phyloP scores from a whole-genome alignment of 2,113 vertebrate genomes.

The Hylia prasina region DNA sequence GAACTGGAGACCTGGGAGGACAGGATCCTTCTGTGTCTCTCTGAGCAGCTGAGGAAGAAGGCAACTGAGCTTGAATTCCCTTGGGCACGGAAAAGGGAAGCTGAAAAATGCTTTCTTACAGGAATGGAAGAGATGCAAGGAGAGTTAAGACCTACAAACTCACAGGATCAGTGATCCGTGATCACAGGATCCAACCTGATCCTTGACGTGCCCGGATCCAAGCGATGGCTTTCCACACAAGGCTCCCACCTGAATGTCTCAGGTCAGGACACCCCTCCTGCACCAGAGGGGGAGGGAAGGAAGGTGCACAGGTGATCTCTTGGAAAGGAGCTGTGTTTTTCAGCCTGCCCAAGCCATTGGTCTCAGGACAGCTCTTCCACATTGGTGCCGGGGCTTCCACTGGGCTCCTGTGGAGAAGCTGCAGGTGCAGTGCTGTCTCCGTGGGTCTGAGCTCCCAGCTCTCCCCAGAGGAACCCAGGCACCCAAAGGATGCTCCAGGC shows the following conservation, averaged over 20 bases:
- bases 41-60: neutral
- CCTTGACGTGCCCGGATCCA: neutral
- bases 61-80: neutral
- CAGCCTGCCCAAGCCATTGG: neutral
- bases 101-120: neutral
- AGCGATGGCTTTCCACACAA: neutral
- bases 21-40: neutral
- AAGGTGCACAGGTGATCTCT: neutral
- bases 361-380: neutral
- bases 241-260: fast-evolving
- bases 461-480: neutral
- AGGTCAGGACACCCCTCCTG: neutral
- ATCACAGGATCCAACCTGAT: neutral
- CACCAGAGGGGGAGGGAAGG: neutral
- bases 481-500: neutral
- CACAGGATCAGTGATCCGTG: neutral
- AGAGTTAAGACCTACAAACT: neutral
- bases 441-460: neutral
- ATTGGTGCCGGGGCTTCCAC: neutral
- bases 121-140: neutral
- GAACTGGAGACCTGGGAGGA: neutral
- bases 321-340: neutral
- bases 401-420: neutral
- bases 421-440: neutral
- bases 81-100: neutral